Evolutionary conservation across 2,888 invertebrate genomes (phyloP).

Genomic region (Pemphredon lugubris): DNA sequence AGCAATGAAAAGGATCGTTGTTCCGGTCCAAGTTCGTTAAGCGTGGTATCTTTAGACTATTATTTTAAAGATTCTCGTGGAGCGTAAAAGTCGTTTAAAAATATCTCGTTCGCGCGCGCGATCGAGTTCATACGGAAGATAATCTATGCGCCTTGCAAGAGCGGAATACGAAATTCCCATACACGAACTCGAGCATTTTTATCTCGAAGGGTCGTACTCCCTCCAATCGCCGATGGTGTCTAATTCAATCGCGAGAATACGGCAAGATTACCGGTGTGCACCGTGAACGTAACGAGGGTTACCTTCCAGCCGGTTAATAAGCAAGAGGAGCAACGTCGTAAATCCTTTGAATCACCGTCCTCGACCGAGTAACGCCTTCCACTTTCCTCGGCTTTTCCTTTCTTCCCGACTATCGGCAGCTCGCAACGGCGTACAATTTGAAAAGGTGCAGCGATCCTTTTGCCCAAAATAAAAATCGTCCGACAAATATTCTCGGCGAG

Average conservation of each 20-base stretch:
- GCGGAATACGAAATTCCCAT: background rate
- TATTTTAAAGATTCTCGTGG: no score
- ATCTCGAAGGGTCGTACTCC: background rate
- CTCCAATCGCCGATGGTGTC: background rate
- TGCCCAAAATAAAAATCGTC: no score
- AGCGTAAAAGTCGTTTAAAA: background rate
- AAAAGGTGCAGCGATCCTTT: no score
- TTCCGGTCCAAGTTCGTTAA: background rate
- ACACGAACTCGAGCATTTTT: background rate
- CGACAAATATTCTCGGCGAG: no score
- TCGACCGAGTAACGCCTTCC: conserved; percentile 4
- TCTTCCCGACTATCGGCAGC: background rate
- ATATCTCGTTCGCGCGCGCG: background rate
- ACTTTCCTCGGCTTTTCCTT: background rate
- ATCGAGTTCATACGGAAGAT: no score
- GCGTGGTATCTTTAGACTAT: background rate
- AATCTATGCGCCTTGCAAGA: background rate
- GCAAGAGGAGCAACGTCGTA: conserved; percentile 18
- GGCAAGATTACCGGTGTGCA: conserved; percentile 4
- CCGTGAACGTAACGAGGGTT: conserved; percentile 21
- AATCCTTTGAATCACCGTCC: conserved; percentile 25
- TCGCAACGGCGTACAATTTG: no score
- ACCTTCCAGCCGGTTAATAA: conserved; percentile 21
- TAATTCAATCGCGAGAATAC: conserved; percentile 12
- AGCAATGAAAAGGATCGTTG: background rate